phyloP scores from a whole-genome alignment of 2,888 invertebrate genomes.

The Latrodectus hesperus region DNA sequence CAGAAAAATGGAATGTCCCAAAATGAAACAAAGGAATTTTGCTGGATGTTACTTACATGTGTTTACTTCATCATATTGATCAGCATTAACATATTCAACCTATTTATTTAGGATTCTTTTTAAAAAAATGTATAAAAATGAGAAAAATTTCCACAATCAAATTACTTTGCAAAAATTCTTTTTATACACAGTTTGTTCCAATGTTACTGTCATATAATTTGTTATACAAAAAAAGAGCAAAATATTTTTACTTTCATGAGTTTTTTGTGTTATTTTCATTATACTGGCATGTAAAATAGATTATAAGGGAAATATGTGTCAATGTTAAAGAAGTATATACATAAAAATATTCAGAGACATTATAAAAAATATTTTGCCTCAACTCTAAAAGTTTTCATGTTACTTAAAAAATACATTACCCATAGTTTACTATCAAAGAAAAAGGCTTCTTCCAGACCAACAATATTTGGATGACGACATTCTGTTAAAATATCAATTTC shows the following conservation, averaged over 20 bases:
- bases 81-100: too few relatives aligned
- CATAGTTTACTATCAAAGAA: conserved; percentile 93
- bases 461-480: conserved; percentile 94
- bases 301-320: not conserved
- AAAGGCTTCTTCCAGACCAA: conserved; percentile 95
- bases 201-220: too few relatives aligned
- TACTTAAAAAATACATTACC: conserved; percentile 79
- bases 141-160: not conserved
- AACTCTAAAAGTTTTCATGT: not conserved
- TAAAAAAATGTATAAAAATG: not conserved
- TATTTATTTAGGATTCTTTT: not conserved
- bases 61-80: too few relatives aligned
- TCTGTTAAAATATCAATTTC: conserved; percentile 99
- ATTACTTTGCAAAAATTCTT: not conserved
- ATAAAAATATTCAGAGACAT: not conserved
- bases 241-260: too few relatives aligned
- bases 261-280: too few relatives aligned
- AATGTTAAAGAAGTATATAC: not conserved
- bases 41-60: too few relatives aligned
- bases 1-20: too few relatives aligned
- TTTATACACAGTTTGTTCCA: too few relatives aligned
- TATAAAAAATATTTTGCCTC: not conserved
- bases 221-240: too few relatives aligned
- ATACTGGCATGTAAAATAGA: too few relatives aligned
- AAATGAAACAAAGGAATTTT: too few relatives aligned